Conservation (phyloP, 2,113 vertebrate species). For the Butorides virescens region DNA sequence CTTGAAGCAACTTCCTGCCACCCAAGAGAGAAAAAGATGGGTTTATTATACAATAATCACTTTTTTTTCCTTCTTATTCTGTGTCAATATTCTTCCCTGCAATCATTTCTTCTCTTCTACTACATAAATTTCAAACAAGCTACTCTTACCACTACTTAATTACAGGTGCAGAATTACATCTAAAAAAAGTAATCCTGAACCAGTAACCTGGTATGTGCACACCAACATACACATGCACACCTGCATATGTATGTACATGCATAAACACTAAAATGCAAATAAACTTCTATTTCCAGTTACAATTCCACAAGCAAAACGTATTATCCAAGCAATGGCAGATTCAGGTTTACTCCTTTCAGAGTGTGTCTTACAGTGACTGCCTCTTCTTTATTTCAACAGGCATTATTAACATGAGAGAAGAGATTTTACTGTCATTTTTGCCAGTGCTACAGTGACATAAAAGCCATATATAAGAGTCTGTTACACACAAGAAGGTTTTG, state of each 20-base stretch:
- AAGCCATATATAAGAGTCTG: not conserved
- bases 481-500: not conserved
- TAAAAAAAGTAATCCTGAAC: not conserved
- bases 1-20: not conserved
- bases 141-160: not conserved
- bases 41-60: not conserved
- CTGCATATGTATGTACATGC: no score
- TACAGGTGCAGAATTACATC: not conserved
- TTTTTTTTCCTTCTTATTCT: not conserved
- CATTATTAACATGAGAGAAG: not conserved
- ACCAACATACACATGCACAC: not conserved
- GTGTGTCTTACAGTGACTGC: not conserved
- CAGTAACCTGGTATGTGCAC: no score
- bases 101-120: not conserved
- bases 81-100: not conserved
- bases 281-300: not conserved
- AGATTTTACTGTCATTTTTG: not conserved
- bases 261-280: not conserved
- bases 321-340: not conserved
- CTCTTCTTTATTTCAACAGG: not conserved
- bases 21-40: not conserved
- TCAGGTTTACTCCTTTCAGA: not conserved
- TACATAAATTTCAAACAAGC: accelerated
- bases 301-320: not conserved
- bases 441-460: not conserved